Percentiles rank a stretch among this genome's conserved stretches.
Evolutionary conservation across 2,113 vertebrate species (phyloP).

Genomic region (Diglossa brunneiventris): DNA sequence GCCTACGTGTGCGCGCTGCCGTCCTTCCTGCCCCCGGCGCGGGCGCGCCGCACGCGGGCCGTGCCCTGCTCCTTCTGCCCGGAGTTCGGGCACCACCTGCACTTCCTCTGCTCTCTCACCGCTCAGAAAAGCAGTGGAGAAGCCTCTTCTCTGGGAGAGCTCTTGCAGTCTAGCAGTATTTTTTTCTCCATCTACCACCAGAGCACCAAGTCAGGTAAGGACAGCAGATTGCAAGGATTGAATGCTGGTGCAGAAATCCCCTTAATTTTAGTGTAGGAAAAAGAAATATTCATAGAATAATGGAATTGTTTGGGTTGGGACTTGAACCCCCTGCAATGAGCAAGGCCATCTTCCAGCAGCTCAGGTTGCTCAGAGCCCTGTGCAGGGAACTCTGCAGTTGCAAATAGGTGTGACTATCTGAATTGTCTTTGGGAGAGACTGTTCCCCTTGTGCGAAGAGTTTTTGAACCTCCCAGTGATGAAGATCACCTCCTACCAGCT

Average conservation of each 20-base stretch:
- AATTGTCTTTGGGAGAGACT: neutral
- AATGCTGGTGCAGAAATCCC: neutral
- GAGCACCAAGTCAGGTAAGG: slow-evolving; percentile 71
- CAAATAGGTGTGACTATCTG: neutral
- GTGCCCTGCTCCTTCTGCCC: slow-evolving; percentile 87
- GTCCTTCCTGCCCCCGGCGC: slow-evolving; percentile 81
- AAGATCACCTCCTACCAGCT: neutral
- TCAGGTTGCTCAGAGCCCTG: neutral
- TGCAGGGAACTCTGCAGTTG: neutral
- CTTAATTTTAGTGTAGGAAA: neutral
- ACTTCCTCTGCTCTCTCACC: slow-evolving; percentile 81
- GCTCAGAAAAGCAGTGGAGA: slow-evolving; percentile 81
- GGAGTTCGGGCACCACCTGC: slow-evolving; percentile 81
- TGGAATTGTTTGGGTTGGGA: neutral
- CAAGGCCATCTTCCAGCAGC: neutral
- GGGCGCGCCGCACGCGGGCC: slow-evolving; percentile 71
- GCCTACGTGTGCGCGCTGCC: slow-evolving; percentile 79
- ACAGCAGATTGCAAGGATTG: accelerated
- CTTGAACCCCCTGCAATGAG: neutral
- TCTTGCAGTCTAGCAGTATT: slow-evolving; percentile 78
- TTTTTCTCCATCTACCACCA: slow-evolving; percentile 86
- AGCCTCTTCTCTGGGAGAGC: slow-evolving; percentile 85
- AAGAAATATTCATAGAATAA: neutral
- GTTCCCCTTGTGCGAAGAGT: neutral
- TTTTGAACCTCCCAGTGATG: neutral